Evolutionary conservation across 2,888 invertebrate genomes (phyloP).

Genomic region (Pherbina coryleti): DNA sequence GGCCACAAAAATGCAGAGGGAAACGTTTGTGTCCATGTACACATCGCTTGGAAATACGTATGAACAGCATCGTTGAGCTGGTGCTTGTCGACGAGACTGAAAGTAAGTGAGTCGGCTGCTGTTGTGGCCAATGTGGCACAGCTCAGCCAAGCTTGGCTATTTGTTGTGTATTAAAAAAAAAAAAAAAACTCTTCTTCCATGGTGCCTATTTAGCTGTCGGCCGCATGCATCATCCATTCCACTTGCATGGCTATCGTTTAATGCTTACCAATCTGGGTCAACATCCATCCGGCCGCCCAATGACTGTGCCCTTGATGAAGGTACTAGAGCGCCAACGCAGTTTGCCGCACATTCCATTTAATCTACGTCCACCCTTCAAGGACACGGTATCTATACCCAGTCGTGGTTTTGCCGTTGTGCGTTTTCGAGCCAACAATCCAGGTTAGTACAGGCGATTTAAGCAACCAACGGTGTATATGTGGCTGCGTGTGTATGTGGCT

Average conservation of each 20-base stretch:
- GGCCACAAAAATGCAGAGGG: constrained; percentile 50
- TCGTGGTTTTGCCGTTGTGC: constrained; percentile 60
- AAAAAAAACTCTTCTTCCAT: neutral
- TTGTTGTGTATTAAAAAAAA: neutral
- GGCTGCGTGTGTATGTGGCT: no score
- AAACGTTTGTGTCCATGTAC: constrained; percentile 52
- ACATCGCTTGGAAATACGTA: constrained; percentile 58
- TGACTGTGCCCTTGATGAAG: constrained; percentile 55
- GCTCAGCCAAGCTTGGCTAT: no score
- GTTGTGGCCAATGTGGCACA: neutral
- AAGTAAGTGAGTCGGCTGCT: constrained; percentile 51
- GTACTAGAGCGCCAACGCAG: constrained; percentile 46
- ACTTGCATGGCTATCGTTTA: constrained; percentile 66
- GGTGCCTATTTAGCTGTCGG: constrained; percentile 52
- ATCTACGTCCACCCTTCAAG: constrained; percentile 58
- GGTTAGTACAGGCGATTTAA: constrained; percentile 44
- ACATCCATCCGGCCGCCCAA: constrained; percentile 49
- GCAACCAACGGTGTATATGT: no score
- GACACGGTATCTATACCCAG: constrained; percentile 63
- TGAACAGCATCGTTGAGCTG: constrained; percentile 59
- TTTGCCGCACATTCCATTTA: constrained; percentile 47
- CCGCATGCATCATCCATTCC: constrained; percentile 66
- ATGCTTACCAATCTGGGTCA: constrained; percentile 61
- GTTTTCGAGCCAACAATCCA: constrained; percentile 60
- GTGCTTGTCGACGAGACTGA: constrained; percentile 62